Evolutionary conservation across 2,797 vertebrate genomes (phyloP).

Genomic region (Anguilla marmorata): DNA sequence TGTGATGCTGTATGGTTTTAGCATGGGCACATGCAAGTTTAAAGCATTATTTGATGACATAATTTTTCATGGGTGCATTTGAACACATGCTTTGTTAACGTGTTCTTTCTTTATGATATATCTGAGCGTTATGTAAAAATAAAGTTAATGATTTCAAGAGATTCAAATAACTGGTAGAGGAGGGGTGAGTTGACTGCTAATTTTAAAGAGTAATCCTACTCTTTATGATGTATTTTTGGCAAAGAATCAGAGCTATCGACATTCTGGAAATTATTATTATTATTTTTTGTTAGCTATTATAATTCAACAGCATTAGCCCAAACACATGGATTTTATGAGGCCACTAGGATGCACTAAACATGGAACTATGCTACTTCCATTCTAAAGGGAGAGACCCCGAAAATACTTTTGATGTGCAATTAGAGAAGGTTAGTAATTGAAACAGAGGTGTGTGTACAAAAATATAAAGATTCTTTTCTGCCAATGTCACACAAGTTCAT

Average conservation of each 20-base stretch:
- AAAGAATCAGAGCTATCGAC: no score
- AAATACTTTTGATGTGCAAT: no score
- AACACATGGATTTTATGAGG: neutral
- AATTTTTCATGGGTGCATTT: neutral
- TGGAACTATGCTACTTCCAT: neutral
- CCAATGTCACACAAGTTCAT: no score
- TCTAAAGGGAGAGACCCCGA: neutral
- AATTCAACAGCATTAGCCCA: neutral
- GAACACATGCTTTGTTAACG: neutral
- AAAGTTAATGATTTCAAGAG: neutral
- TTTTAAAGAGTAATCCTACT: neutral
- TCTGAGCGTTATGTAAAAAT: neutral
- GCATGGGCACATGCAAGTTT: neutral
- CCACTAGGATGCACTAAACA: neutral
- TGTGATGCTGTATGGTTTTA: neutral
- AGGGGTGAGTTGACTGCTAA: neutral
- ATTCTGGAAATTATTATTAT: neutral
- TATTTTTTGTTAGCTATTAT: neutral
- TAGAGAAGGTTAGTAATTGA: no score
- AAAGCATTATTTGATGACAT: neutral
- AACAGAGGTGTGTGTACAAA: no score
- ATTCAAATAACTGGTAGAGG: neutral
- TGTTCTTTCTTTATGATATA: neutral
- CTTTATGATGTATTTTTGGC: neutral
- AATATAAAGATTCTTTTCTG: no score